These are phyloP conservation scores for Caenorhabditis becei DNA, from an alignment of 2,888 invertebrate species.

Conservation along the genomic window DNA sequence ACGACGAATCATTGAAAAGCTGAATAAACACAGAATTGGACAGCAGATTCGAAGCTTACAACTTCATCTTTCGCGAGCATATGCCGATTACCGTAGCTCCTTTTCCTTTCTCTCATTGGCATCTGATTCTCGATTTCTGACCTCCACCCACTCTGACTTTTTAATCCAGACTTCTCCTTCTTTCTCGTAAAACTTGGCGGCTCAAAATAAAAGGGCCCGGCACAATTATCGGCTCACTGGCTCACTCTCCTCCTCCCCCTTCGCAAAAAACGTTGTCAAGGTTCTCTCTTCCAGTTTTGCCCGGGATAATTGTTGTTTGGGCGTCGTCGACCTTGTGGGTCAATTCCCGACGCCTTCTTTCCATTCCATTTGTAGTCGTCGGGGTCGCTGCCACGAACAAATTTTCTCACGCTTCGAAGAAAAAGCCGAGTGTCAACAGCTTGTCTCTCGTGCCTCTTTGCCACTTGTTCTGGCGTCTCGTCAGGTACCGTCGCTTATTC, in stretches of 20 bases:
- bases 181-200: not conserved
- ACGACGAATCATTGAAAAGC: not conserved
- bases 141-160: not conserved
- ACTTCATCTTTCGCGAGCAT: too few species aligned
- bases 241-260: slow-evolving; percentile 3
- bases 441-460: not conserved
- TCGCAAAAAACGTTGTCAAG: slow-evolving; percentile 9
- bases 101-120: too few species aligned
- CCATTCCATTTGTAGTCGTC: slow-evolving; percentile 47
- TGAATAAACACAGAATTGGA: slow-evolving; percentile 8
- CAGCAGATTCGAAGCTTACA: too few species aligned
- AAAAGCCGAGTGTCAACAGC: slow-evolving; percentile 29
- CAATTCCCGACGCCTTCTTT: slow-evolving; percentile 32
- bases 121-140: too few species aligned
- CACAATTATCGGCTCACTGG: not conserved
- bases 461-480: slow-evolving; percentile 17
- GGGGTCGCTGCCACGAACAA: slow-evolving; percentile 7
- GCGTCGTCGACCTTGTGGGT: slow-evolving; percentile 45
- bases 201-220: not conserved
- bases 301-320: slow-evolving; percentile 48
- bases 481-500: slow-evolving; percentile 21
- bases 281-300: slow-evolving; percentile 44
- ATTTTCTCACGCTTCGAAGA: slow-evolving; percentile 58
- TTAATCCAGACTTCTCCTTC: not conserved
- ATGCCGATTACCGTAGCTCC: too few species aligned